A percentile compares a stretch with the other conserved stretches of the same genome.
Conservation (phyloP, 2,888 invertebrate genomes). For the Eristalis intricaria region DNA sequence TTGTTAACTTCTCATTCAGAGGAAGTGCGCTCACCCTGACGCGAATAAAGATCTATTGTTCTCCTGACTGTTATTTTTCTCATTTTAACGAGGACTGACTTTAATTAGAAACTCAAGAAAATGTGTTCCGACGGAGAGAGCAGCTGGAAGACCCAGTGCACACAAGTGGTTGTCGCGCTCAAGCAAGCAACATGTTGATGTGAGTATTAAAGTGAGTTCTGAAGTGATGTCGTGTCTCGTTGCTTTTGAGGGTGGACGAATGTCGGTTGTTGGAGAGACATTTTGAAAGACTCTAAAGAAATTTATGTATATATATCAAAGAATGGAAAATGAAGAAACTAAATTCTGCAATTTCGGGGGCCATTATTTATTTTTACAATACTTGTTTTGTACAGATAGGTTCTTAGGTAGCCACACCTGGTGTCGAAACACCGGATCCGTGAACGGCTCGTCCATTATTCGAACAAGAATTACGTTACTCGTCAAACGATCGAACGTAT, state of each 20-base stretch:
- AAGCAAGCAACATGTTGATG: not conserved
- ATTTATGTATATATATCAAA: no score
- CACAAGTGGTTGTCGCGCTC: not conserved
- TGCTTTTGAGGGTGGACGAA: not conserved
- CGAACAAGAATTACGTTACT: no score
- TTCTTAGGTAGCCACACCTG: no score
- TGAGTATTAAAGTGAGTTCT: not conserved
- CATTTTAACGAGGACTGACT: not conserved
- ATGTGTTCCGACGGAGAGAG: no score
- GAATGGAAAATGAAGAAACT: no score
- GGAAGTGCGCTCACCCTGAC: no score
- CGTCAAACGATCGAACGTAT: no score
- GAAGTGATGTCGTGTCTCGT: not conserved
- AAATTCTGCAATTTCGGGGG: no score
- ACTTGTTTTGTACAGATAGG: no score
- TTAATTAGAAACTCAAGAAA: not conserved
- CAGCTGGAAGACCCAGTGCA: not conserved
- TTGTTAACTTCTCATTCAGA: not conserved
- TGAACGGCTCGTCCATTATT: no score
- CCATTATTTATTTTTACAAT: no score
- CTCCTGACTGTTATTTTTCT: not conserved
- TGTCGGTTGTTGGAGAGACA: constrained; percentile 14
- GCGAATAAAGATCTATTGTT: not conserved
- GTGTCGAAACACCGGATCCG: no score
- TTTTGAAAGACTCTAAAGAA: not conserved